A percentile compares a stretch with the other conserved stretches of the same genome.
These are phyloP conservation scores for Nannoperca obscura DNA, from an alignment of 2,797 vertebrate species.

Conservation along the genomic window DNA sequence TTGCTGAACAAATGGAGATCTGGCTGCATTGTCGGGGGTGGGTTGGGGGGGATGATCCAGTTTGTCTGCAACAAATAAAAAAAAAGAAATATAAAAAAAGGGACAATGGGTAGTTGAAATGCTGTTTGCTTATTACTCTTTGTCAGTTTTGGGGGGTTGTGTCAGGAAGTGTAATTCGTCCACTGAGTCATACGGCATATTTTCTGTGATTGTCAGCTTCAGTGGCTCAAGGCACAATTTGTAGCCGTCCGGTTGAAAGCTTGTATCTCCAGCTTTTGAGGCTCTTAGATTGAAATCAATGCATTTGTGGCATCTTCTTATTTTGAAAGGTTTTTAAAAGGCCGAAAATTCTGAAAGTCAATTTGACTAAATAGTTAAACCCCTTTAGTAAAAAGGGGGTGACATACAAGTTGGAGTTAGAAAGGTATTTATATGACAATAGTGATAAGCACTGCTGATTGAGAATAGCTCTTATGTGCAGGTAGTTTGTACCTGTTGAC, in stretches of 20 bases:
- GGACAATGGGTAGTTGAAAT: conserved; percentile 9
- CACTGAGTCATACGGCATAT: conserved; percentile 47
- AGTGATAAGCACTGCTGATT: not conserved
- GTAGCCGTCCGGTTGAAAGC: not conserved
- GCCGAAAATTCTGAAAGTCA: not conserved
- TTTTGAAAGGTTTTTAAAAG: not conserved
- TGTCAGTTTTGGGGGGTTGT: conserved; percentile 18
- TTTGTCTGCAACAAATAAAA: conserved; percentile 25
- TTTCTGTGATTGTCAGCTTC: conserved; percentile 45
- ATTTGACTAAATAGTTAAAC: not conserved
- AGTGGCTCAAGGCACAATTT: conserved; percentile 22
- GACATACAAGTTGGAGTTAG: not conserved
- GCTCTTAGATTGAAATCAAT: not conserved
- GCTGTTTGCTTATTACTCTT: conserved; percentile 13
- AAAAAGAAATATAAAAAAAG: not conserved
- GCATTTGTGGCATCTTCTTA: not conserved
- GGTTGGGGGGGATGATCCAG: conserved; percentile 7
- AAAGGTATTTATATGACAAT: not conserved
- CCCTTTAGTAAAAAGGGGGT: not conserved
- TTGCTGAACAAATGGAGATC: conserved; percentile 51
- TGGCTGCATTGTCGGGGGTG: conserved; percentile 24
- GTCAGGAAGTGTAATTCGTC: conserved; percentile 32
- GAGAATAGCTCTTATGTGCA: conserved; percentile 17
- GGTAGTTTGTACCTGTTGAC: conserved; percentile 68
- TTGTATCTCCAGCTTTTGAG: conserved; percentile 4